phyloP scores from a whole-genome alignment of 2,113 vertebrate species.

The Stictonetta naevosa region DNA sequence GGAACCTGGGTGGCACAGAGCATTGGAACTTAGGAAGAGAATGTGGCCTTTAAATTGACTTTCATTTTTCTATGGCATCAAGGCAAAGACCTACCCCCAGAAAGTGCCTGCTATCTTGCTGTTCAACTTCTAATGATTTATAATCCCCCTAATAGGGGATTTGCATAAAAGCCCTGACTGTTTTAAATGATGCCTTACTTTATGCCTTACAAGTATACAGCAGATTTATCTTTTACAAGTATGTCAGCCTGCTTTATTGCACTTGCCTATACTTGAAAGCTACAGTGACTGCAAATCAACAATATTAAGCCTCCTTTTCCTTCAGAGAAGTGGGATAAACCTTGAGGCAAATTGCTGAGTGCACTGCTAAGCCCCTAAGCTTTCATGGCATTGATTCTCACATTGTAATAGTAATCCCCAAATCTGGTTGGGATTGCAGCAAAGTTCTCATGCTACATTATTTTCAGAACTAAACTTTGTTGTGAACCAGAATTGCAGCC shows the following conservation, averaged over 20 bases:
- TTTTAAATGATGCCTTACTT: slow-evolving; percentile 18
- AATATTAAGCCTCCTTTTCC: slow-evolving; percentile 40
- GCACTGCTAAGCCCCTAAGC: slow-evolving; percentile 36
- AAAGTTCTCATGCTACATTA: not conserved
- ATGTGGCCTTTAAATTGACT: not conserved
- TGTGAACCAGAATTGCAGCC: not conserved
- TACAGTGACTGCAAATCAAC: slow-evolving; percentile 52
- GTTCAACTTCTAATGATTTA: slow-evolving; percentile 48
- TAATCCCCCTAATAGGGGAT: slow-evolving; percentile 63
- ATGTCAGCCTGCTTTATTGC: slow-evolving; percentile 36
- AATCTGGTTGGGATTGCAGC: not conserved
- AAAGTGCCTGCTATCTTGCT: slow-evolving; percentile 19
- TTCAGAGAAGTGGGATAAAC: slow-evolving; percentile 43
- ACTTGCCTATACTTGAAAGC: slow-evolving; percentile 40
- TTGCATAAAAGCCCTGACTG: slow-evolving; percentile 58
- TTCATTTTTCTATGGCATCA: not conserved
- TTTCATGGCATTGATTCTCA: slow-evolving; percentile 14
- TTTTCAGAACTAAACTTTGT: not conserved
- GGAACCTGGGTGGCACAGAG: not conserved
- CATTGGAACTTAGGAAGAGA: not conserved
- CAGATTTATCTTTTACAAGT: slow-evolving; percentile 49
- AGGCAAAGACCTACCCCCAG: slow-evolving; percentile 33
- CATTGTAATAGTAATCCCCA: slow-evolving; percentile 1
- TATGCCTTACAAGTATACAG: slow-evolving; percentile 3
- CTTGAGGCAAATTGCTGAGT: slow-evolving; percentile 43